Conservation (phyloP, 2,113 vertebrate genomes). For the Dasyprocta punctata region DNA sequence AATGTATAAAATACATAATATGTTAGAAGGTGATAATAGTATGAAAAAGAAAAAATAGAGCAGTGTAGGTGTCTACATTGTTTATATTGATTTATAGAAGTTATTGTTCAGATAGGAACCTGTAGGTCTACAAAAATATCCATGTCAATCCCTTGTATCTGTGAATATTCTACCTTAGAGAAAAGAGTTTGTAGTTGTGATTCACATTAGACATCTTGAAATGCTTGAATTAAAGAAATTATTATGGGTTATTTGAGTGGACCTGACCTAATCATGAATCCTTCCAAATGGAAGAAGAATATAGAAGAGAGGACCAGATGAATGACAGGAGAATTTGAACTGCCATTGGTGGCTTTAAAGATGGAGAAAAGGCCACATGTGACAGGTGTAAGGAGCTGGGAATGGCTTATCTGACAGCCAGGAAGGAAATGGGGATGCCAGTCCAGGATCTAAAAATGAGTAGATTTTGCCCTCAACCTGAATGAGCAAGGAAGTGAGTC, state of each 20-base stretch:
- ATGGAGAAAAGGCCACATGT: neutral
- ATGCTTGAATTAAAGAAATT: neutral
- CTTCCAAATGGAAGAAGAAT: conserved; percentile 21
- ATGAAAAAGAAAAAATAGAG: neutral
- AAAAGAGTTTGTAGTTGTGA: neutral
- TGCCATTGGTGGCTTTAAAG: neutral
- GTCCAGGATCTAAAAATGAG: neutral
- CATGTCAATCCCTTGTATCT: neutral
- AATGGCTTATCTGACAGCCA: neutral
- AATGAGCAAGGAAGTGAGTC: neutral
- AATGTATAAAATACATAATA: neutral
- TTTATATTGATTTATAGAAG: neutral
- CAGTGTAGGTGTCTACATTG: neutral
- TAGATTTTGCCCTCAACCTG: neutral
- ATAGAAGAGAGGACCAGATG: neutral
- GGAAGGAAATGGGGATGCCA: neutral
- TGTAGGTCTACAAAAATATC: neutral
- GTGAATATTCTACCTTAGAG: neutral
- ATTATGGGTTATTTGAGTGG: neutral
- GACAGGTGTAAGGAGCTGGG: neutral
- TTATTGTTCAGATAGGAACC: neutral
- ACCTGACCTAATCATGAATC: neutral
- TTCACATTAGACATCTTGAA: neutral
- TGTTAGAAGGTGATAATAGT: neutral
- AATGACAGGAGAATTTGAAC: neutral